These are phyloP conservation scores for Heliconius hortense DNA, from an alignment of 2,888 invertebrate genomes.

Conservation along the genomic window DNA sequence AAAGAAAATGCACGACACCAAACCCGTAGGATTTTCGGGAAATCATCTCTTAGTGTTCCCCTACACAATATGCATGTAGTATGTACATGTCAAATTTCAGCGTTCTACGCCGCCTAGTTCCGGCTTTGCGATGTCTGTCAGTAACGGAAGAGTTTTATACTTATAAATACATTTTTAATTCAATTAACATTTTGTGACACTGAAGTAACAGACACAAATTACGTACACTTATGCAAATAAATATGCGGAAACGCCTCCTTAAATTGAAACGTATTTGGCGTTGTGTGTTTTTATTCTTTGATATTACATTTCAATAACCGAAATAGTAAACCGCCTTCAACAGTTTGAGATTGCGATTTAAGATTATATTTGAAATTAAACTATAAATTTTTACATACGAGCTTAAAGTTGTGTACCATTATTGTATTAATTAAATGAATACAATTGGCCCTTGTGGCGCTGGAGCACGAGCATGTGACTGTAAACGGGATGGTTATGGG, in stretches of 20 bases:
- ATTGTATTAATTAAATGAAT: not conserved
- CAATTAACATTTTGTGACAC: not conserved
- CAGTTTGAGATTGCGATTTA: not conserved
- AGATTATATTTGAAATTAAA: slow-evolving; percentile 1
- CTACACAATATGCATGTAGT: too few species aligned
- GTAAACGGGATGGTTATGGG: too few species aligned
- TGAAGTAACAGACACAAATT: slow-evolving; percentile 5
- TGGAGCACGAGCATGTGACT: too few species aligned
- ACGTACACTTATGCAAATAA: slow-evolving; percentile 9
- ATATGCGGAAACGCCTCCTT: slow-evolving; percentile 9
- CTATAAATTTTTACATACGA: not conserved
- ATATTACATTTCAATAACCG: slow-evolving; percentile 1
- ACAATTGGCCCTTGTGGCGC: too few species aligned
- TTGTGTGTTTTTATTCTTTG: not conserved
- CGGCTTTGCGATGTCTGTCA: too few species aligned
- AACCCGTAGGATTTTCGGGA: too few species aligned
- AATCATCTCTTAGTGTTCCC: too few species aligned
- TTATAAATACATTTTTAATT: not conserved
- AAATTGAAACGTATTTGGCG: slow-evolving; percentile 15
- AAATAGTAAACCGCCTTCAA: slow-evolving; percentile 7
- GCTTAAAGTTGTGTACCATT: not conserved
- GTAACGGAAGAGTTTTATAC: too few species aligned
- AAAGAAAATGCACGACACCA: too few species aligned
- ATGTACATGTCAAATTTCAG: too few species aligned
- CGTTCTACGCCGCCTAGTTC: too few species aligned